phyloP scores from a whole-genome alignment of 64 coral and sea anemone genomes.

The Porites lutea region DNA sequence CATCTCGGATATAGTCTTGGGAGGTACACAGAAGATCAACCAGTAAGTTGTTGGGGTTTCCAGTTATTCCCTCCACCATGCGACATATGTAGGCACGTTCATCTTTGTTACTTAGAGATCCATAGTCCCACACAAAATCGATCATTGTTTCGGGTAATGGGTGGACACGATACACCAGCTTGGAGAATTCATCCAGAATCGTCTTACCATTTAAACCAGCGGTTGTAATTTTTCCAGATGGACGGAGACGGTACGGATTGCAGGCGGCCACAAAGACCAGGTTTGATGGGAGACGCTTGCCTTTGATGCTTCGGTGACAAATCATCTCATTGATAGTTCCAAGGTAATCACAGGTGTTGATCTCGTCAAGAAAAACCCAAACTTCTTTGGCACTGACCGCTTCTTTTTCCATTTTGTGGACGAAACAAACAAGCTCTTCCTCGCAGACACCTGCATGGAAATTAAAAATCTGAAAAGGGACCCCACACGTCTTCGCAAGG shows the following conservation, averaged over 20 bases:
- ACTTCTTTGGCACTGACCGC: not conserved
- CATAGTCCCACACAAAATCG: slow-evolving; percentile 99
- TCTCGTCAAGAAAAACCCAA: slow-evolving; percentile 96
- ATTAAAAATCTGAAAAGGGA: slow-evolving; percentile 77
- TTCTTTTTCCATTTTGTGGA: slow-evolving; percentile 45
- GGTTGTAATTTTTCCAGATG: slow-evolving; percentile 72
- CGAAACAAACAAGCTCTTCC: slow-evolving; percentile 59
- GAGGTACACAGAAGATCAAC: slow-evolving; percentile 68
- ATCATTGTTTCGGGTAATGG: slow-evolving; percentile 97
- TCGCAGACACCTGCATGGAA: slow-evolving; percentile 91
- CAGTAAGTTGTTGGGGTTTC: slow-evolving; percentile 34
- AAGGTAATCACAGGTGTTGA: slow-evolving; percentile 89
- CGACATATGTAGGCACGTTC: slow-evolving; percentile 86
- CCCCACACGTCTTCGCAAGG: slow-evolving; percentile 80
- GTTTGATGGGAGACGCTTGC: slow-evolving; percentile 78
- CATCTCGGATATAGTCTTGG: slow-evolving; percentile 73
- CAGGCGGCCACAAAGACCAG: slow-evolving; percentile 90
- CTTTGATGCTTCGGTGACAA: slow-evolving; percentile 72
- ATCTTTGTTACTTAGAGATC: slow-evolving; percentile 67
- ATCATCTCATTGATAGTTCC: slow-evolving; percentile 77
- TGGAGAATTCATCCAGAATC: slow-evolving; percentile 77
- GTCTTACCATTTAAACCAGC: slow-evolving; percentile 87
- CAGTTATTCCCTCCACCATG: slow-evolving; percentile 81
- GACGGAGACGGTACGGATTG: slow-evolving; percentile 91
- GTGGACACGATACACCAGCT: slow-evolving; percentile 92